Conservation (phyloP, 92 coral and sea anemone species). For the Phenganax marumi region DNA sequence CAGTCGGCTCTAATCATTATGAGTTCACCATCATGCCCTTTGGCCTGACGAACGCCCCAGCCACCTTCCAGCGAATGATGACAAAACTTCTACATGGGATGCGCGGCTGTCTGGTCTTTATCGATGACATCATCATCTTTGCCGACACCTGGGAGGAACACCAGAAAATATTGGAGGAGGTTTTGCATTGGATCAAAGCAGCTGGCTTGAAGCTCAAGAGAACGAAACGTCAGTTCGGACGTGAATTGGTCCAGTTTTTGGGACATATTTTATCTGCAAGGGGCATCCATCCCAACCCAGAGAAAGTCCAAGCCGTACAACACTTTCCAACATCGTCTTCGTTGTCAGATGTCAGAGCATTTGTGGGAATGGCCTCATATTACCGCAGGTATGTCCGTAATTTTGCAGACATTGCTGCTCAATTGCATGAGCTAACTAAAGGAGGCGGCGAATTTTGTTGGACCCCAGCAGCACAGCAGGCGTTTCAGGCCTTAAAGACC, state of each 20-base stretch:
- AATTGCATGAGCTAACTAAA: slow-evolving; percentile 32
- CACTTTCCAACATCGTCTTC: slow-evolving; percentile 31
- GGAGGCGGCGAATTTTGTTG: slow-evolving; percentile 19
- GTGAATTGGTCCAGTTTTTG: neutral
- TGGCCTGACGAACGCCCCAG: slow-evolving; percentile 55
- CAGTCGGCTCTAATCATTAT: slow-evolving; percentile 10
- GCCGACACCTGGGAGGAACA: slow-evolving; percentile 52
- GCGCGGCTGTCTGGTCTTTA: slow-evolving; percentile 40
- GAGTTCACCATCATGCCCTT: slow-evolving; percentile 60
- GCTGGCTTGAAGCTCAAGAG: slow-evolving; percentile 56
- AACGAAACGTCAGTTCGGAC: slow-evolving; percentile 56
- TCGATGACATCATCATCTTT: slow-evolving; percentile 62
- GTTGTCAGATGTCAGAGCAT: slow-evolving; percentile 17
- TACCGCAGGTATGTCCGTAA: slow-evolving; percentile 1
- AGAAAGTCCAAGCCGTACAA: slow-evolving; percentile 26
- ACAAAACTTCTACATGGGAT: slow-evolving; percentile 15
- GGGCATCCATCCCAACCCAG: neutral
- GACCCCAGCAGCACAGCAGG: slow-evolving; percentile 7
- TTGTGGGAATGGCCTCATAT: slow-evolving; percentile 31
- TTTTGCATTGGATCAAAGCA: slow-evolving; percentile 39
- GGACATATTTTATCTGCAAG: slow-evolving; percentile 19
- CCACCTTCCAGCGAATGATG: slow-evolving; percentile 58
- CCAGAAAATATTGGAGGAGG: slow-evolving; percentile 42
- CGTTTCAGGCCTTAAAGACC: slow-evolving; percentile 3
- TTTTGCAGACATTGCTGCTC: slow-evolving; percentile 23